A percentile compares a stretch with the other conserved stretches of the same genome.
Conservation (phyloP, 2,888 invertebrate species). For the Cacoxenus indagator region DNA sequence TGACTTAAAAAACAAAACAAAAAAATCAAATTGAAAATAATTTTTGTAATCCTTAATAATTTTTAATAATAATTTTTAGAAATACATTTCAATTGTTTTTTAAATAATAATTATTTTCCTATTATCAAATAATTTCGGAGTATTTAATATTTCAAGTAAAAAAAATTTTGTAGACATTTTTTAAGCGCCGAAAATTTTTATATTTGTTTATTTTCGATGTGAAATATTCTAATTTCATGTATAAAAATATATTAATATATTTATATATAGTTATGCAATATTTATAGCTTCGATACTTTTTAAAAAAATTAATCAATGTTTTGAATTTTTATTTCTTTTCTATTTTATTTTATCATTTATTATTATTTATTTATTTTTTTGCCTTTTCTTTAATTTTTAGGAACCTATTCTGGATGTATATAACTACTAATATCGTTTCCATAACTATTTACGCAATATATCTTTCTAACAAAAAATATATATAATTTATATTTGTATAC, state of each 20-base stretch:
- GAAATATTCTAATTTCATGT: constrained; percentile 54
- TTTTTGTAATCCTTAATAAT: no score
- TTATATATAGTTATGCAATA: constrained; percentile 27
- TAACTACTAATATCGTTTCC: constrained; percentile 20
- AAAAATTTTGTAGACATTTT: not conserved
- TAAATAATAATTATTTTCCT: constrained; percentile 30
- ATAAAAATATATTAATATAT: constrained; percentile 44
- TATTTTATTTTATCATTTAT: constrained; percentile 35
- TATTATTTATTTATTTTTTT: constrained; percentile 26
- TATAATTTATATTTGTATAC: constrained; percentile 23
- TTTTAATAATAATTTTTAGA: constrained; percentile 22
- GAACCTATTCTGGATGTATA: constrained; percentile 57
- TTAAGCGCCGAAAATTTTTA: not conserved
- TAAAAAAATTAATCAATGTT: not conserved
- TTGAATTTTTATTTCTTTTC: not conserved
- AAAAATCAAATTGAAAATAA: constrained; percentile 32
- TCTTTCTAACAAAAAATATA: constrained; percentile 12
- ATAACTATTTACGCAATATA: constrained; percentile 21
- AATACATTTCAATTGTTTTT: constrained; percentile 16
- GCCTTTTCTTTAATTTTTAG: constrained; percentile 31
- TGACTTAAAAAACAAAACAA: not conserved
- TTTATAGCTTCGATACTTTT: constrained; percentile 17
- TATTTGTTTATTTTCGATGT: constrained; percentile 38
- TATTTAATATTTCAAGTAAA: constrained; percentile 31
- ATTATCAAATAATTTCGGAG: constrained; percentile 29